phyloP scores from a whole-genome alignment of 2,888 invertebrate genomes.

The Epirrhoe alternata region DNA sequence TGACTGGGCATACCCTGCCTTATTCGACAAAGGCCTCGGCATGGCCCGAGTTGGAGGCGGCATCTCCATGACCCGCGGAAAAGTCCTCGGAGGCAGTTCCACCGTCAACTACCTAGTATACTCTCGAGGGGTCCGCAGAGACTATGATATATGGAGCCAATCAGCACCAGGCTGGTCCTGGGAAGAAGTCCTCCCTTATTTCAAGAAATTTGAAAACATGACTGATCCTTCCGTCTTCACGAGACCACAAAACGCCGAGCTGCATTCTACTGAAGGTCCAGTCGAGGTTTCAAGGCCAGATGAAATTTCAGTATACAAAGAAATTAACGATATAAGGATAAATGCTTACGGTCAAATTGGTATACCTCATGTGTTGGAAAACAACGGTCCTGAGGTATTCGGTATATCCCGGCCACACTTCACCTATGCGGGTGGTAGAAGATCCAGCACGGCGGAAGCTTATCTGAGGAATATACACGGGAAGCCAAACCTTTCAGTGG shows the following conservation, averaged over 20 bases:
- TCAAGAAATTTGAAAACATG: slow-evolving; percentile 65
- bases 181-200: slow-evolving; percentile 58
- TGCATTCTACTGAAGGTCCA: slow-evolving; percentile 62
- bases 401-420: slow-evolving; percentile 59
- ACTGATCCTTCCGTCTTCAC: slow-evolving; percentile 54
- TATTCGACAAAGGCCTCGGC: slow-evolving; percentile 52
- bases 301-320: slow-evolving; percentile 47
- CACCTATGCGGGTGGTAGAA: slow-evolving; percentile 61
- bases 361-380: slow-evolving; percentile 56
- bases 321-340: slow-evolving; percentile 54
- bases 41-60: slow-evolving; percentile 47
- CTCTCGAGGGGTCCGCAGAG: slow-evolving; percentile 58
- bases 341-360: slow-evolving; percentile 61
- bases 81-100: slow-evolving; percentile 64
- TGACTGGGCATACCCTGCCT: slow-evolving; percentile 59
- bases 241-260: slow-evolving; percentile 48
- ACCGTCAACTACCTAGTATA: slow-evolving; percentile 62
- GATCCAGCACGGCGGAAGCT: slow-evolving; percentile 73
- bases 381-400: slow-evolving; percentile 54
- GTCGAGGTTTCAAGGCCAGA: slow-evolving; percentile 57
- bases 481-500: slow-evolving; percentile 63
- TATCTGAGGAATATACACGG: slow-evolving; percentile 59
- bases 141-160: slow-evolving; percentile 59
- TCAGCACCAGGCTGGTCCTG: slow-evolving; percentile 64
- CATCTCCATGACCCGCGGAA: slow-evolving; percentile 54